phyloP scores from a whole-genome alignment of 2,888 invertebrate species.

The Pseudeuparius sepicola region DNA sequence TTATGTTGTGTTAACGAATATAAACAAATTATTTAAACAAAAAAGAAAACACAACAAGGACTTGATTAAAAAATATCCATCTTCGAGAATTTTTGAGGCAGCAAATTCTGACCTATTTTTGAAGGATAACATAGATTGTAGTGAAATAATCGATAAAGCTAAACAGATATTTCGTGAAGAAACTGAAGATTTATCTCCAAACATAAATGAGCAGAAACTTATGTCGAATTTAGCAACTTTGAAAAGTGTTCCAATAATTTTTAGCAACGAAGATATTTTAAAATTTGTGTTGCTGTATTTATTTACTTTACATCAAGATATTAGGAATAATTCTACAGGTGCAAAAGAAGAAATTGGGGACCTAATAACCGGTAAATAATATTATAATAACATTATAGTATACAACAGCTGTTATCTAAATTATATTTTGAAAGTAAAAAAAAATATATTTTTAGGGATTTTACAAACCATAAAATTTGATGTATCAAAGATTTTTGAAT shows the following conservation, averaged over 20 bases:
- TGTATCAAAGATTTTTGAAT: constrained; percentile 22
- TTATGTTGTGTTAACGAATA: constrained; percentile 27
- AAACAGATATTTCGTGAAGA: constrained; percentile 16
- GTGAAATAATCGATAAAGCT: constrained; percentile 17
- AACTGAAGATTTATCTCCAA: neutral
- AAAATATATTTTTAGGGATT: constrained; percentile 28
- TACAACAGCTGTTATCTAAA: too few species aligned
- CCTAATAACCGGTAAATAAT: constrained; percentile 28
- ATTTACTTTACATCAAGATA: constrained; percentile 29
- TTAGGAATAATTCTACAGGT: constrained; percentile 17
- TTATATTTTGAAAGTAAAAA: too few species aligned
- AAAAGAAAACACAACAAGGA: constrained; percentile 28
- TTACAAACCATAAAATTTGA: constrained; percentile 25
- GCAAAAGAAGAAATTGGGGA: constrained; percentile 19
- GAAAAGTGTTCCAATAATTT: constrained; percentile 29
- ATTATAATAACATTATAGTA: neutral
- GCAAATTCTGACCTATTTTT: too few species aligned
- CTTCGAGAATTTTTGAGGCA: too few species aligned
- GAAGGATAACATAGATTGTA: too few species aligned
- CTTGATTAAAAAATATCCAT: too few species aligned
- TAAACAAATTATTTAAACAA: constrained; percentile 29
- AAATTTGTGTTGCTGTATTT: constrained; percentile 29
- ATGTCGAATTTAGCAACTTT: constrained; percentile 26
- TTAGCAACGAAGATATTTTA: constrained; percentile 24
- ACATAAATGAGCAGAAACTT: constrained; percentile 22